phyloP scores from a whole-genome alignment of 2,113 vertebrate species.

The Phylloscopus trochiloides region DNA sequence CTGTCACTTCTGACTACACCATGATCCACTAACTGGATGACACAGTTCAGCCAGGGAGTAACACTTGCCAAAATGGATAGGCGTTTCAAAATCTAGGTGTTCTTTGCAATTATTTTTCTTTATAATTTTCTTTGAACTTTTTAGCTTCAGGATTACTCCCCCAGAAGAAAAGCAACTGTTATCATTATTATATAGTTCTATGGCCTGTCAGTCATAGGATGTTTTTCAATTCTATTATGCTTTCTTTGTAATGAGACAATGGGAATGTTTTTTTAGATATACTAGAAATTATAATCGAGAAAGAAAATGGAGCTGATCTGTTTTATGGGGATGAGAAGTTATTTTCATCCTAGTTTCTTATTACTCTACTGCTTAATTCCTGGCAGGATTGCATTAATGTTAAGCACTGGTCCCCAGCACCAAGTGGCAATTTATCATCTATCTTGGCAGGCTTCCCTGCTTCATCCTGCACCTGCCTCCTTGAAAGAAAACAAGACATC shows the following conservation, averaged over 20 bases:
- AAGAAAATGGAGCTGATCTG: conserved; percentile 8
- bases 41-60: not conserved
- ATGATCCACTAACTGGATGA: not conserved
- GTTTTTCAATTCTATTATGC: not conserved
- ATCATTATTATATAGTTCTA: not conserved
- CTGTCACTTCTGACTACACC: not conserved
- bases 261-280: not conserved
- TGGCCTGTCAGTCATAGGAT: not conserved
- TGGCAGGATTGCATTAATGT: conserved; percentile 50
- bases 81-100: not conserved
- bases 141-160: not conserved
- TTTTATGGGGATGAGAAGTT: conserved; percentile 39
- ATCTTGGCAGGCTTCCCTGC: conserved; percentile 83
- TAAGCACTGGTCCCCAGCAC: conserved; percentile 64
- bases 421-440: conserved; percentile 78
- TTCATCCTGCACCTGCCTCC: conserved; percentile 84
- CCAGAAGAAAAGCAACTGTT: not conserved
- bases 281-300: not conserved
- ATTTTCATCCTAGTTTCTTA: conserved; percentile 59
- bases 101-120: not conserved
- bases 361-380: conserved; percentile 59
- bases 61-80: not conserved
- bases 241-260: not conserved
- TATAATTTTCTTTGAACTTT: not conserved
- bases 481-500: conserved; percentile 77